Evolutionary conservation across 2,113 vertebrate species (phyloP).

Genomic region (Isichthys henryi): DNA sequence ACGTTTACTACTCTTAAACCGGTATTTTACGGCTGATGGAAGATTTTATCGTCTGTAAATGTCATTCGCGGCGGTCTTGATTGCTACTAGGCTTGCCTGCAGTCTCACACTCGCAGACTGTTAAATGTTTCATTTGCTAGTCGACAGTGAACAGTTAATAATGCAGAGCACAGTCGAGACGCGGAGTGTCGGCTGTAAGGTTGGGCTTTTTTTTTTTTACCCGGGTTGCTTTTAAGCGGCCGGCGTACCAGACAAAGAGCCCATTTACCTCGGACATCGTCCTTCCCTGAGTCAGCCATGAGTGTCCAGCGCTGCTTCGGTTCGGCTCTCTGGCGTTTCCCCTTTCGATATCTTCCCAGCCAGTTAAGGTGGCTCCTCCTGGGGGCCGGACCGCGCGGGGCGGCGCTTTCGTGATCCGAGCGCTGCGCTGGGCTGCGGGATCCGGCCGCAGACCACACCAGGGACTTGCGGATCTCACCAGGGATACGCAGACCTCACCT

Average conservation of each 20-base stretch:
- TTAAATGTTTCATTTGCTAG: not conserved
- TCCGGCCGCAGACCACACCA: too few relatives aligned
- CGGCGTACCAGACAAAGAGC: not conserved
- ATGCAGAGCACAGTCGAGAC: not conserved
- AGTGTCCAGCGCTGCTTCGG: not conserved
- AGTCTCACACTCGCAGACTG: not conserved
- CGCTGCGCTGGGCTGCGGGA: not conserved
- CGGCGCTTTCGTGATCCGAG: not conserved
- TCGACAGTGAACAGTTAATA: not conserved
- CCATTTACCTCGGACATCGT: not conserved
- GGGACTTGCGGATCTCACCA: too few relatives aligned
- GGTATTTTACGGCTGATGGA: not conserved
- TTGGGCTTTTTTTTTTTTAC: too few relatives aligned
- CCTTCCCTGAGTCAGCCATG: not conserved
- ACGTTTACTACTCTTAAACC: not conserved
- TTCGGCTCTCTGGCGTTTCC: not conserved
- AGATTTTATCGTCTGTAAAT: not conserved
- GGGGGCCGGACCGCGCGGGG: not conserved
- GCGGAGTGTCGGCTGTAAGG: not conserved
- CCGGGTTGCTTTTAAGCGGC: not conserved
- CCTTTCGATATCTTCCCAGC: not conserved
- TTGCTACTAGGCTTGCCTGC: not conserved
- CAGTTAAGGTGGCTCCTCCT: not conserved
- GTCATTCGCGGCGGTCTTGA: not conserved
- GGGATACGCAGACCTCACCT: too few relatives aligned